Conservation (phyloP, 2,888 invertebrate genomes). For the Fabriciana adippe region DNA sequence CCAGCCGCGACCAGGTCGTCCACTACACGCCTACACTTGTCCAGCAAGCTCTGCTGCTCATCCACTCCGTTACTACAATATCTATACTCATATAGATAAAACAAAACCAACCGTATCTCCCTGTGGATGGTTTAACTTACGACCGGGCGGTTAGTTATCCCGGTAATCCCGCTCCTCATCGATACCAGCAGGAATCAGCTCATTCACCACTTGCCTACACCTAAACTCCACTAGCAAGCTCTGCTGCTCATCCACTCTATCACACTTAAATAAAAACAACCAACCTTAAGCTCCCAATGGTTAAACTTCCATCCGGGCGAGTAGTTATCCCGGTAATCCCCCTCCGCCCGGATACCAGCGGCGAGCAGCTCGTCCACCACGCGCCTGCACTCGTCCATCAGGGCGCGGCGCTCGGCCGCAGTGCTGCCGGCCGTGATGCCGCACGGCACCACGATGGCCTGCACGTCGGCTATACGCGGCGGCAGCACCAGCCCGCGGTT, state of each 20-base stretch:
- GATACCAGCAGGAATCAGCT: slow-evolving; percentile 84
- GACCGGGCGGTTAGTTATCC: slow-evolving; percentile 98
- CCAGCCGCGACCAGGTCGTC: no score
- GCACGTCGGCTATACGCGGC: slow-evolving; percentile 93
- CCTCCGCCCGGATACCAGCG: slow-evolving; percentile 88
- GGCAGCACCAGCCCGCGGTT: slow-evolving; percentile 98
- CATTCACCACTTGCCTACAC: slow-evolving; percentile 85
- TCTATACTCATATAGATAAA: not conserved
- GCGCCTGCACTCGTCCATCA: slow-evolving; percentile 87
- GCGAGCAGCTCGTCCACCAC: slow-evolving; percentile 84
- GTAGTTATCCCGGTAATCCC: slow-evolving; percentile 96
- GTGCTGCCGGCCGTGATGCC: slow-evolving; percentile 94
- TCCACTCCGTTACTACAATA: no score
- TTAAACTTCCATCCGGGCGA: slow-evolving; percentile 99
- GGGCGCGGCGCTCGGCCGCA: slow-evolving; percentile 85
- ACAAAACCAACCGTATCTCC: slow-evolving; percentile 89
- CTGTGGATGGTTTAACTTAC: slow-evolving; percentile 97
- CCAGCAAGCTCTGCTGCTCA: no score
- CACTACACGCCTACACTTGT: no score
- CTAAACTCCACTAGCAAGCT: slow-evolving; percentile 85
- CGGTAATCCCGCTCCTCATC: slow-evolving; percentile 93
- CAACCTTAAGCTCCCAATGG: slow-evolving; percentile 96
- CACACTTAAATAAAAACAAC: not conserved
- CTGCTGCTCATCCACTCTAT: slow-evolving; percentile 73
- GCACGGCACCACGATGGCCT: slow-evolving; percentile 96